Conservation (phyloP, 2,888 invertebrate species). For the Odontocerum albicorne region DNA sequence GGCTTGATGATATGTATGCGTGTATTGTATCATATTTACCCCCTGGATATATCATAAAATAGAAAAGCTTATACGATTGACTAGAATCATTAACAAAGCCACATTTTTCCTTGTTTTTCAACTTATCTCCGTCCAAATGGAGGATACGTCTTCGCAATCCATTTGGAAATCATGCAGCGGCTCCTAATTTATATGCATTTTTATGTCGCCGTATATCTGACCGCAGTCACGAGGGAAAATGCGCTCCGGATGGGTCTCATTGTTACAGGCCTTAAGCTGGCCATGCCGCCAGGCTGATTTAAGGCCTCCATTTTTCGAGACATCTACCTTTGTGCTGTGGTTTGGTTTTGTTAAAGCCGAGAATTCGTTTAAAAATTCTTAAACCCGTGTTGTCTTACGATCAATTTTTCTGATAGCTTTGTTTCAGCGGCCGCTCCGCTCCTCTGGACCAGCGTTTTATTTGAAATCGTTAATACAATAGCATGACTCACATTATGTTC, state of each 20-base stretch:
- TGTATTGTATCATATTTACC: too few relatives aligned
- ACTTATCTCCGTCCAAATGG: not conserved
- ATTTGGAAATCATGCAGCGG: constrained; percentile 1
- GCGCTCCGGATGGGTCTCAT: not conserved
- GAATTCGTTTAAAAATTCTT: too few relatives aligned
- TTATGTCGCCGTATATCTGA: constrained; percentile 6
- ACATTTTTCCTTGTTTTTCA: too few relatives aligned
- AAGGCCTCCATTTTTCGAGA: too few relatives aligned
- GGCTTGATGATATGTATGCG: too few relatives aligned
- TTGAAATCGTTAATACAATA: not conserved
- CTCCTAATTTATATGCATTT: constrained; percentile 3
- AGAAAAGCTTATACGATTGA: too few relatives aligned
- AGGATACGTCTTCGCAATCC: not conserved
- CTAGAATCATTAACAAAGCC: too few relatives aligned
- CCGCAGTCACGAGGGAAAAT: not conserved
- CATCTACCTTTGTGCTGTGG: too few relatives aligned
- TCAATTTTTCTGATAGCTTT: not conserved
- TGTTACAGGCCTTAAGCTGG: not conserved
- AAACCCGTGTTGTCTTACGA: too few relatives aligned
- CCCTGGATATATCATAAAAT: too few relatives aligned
- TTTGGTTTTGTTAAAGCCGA: too few relatives aligned
- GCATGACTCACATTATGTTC: not conserved
- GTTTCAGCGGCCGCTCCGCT: not conserved
- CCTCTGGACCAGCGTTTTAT: not conserved
- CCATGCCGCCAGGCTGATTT: not conserved